Conservation (phyloP, 2,797 vertebrate genomes). For the Tenualosa thibaudeaui region DNA sequence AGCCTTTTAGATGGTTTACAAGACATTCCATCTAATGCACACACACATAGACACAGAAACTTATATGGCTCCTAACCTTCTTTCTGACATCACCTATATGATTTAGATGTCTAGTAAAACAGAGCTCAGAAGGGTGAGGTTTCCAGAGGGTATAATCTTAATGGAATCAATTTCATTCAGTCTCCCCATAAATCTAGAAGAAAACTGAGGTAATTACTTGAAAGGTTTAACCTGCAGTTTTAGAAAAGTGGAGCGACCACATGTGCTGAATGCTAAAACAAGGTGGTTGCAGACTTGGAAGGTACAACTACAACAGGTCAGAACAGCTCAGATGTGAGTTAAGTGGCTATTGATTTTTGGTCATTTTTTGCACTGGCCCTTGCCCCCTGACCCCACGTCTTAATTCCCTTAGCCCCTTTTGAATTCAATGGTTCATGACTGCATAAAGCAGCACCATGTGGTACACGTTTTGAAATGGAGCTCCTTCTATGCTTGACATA, state of each 20-base stretch:
- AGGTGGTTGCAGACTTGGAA: neutral
- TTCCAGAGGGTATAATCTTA: neutral
- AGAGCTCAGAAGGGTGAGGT: neutral
- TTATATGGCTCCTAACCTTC: neutral
- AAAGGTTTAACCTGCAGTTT: conserved; percentile 30
- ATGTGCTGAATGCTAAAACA: conserved; percentile 20
- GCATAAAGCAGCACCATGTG: neutral
- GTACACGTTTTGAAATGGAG: neutral
- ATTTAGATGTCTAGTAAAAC: conserved; percentile 17
- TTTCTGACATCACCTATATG: neutral
- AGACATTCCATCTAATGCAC: neutral
- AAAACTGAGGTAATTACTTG: conserved; percentile 19
- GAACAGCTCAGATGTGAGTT: neutral
- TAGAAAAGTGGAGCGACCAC: neutral
- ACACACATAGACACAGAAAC: neutral
- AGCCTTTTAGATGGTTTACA: neutral
- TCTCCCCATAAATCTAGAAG: conserved; percentile 16
- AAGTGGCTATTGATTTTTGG: conserved; percentile 14
- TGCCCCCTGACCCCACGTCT: neutral
- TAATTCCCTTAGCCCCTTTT: neutral
- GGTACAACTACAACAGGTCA: neutral
- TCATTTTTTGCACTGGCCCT: neutral
- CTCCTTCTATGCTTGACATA: neutral
- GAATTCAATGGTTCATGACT: neutral
- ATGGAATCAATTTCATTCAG: conserved; percentile 36